These are phyloP conservation scores for Sciaenops ocellatus DNA, from an alignment of 2,797 vertebrate genomes.

Conservation along the genomic window DNA sequence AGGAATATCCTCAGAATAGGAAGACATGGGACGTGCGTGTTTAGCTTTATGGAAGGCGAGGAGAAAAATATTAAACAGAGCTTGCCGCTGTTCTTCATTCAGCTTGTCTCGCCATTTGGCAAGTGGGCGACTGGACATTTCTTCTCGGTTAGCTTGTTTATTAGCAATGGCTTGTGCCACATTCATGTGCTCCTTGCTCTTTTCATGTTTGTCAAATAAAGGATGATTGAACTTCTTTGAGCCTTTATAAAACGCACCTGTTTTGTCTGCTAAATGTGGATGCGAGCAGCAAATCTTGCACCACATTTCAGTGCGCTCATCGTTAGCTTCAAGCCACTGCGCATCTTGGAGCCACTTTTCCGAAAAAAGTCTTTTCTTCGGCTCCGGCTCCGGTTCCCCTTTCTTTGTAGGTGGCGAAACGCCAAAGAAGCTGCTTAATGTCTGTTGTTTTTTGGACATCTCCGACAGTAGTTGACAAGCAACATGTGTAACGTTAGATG, in stretches of 20 bases:
- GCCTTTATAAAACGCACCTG: no score
- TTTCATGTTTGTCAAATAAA: no score
- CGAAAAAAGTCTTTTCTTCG: neutral
- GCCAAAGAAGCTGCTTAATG: no score
- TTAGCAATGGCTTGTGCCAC: neutral
- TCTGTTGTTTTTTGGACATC: no score
- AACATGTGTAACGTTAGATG: no score
- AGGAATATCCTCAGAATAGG: constrained; percentile 3
- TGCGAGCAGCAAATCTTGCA: no score
- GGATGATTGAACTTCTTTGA: no score
- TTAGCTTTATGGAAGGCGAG: neutral
- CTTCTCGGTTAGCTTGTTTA: neutral
- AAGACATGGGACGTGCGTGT: neutral
- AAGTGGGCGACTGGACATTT: neutral
- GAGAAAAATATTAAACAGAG: neutral
- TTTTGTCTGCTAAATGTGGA: neutral
- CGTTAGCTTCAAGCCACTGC: neutral
- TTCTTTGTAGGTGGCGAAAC: no score
- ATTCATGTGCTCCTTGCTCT: neutral
- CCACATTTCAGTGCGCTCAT: neutral
- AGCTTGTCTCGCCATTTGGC: neutral
- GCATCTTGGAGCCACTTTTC: neutral
- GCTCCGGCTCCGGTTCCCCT: neutral
- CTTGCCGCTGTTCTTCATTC: neutral
- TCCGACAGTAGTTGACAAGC: no score